A percentile compares a stretch with the other conserved stretches of the same genome.
phyloP scores from a whole-genome alignment of 53 echinoderm and acorn worm species.

The Apostichopus leukothele region DNA sequence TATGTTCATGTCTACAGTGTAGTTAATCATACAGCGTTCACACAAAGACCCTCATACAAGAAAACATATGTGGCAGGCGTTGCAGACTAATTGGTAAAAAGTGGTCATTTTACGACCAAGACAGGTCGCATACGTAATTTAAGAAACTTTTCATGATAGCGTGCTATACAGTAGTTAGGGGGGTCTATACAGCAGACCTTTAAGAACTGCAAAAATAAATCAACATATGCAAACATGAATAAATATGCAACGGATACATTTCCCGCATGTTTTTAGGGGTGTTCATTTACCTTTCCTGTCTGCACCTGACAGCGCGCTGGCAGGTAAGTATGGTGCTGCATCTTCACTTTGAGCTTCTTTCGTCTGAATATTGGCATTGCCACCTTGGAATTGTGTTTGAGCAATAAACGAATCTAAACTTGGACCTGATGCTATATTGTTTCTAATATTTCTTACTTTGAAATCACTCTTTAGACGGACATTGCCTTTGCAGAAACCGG shows the following conservation, averaged over 20 bases:
- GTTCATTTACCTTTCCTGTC: constrained; percentile 8
- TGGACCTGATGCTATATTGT: constrained; percentile 6
- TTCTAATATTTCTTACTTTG: not conserved
- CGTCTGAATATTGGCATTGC: not conserved
- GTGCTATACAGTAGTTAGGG: not conserved
- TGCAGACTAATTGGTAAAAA: no score
- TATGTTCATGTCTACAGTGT: no score
- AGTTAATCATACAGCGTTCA: no score
- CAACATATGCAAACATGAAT: no score
- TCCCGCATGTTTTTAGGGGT: no score
- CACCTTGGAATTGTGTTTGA: not conserved
- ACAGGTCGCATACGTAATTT: no score
- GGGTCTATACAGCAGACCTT: not conserved
- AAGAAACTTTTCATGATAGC: no score
- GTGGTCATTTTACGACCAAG: no score
- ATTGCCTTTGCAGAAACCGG: not conserved
- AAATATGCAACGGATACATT: no score
- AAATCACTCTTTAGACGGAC: not conserved
- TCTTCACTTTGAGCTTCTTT: not conserved
- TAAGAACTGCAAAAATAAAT: not conserved
- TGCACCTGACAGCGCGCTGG: not conserved
- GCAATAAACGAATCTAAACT: constrained; percentile 3
- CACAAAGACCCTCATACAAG: no score
- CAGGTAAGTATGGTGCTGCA: not conserved
- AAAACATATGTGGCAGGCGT: no score